Base-by-base conservation (phyloP, 92 coral and sea anemone species). In the Epizoanthus scotinus region DNA sequence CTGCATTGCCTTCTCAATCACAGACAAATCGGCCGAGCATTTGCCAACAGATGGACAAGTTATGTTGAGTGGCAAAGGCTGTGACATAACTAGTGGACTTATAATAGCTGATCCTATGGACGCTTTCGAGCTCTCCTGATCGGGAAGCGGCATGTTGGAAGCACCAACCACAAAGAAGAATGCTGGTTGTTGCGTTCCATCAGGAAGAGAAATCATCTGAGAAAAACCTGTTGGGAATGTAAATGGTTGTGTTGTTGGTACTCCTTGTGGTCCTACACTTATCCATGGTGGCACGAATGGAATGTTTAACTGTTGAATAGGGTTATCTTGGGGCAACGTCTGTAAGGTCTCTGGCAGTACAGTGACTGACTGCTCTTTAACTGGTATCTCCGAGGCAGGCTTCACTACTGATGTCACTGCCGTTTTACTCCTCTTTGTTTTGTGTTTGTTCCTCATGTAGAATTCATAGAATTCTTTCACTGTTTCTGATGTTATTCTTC, bases 1-100 rank as follows among this genome's bases (percentile, higher is more conserved):
- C 62, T 90, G 88, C 97, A 92, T 84, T 31, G 97, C 94, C 73
- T 90, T 92, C 63, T 92, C 97, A 27, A 90, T 85, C 27, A 92
- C 97, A 21, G 83, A 63, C 25, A 63, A 52, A 56, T 79, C 85
- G 2, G 85, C 27, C 8, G 69, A 38, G 50, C 87, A 69, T 14
- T 44, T 77, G 22, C 60, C 73, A 3, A 28, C 84, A 50, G 77
- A 75, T 20, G 91, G 73, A 36, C 18, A 75, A 42, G 86, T 71
- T 24, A 87, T 83, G 55, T 84, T 89, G 42, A 85, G 73, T n/a
- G 86, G 84, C 28, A 89, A 66, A 20, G 94, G 90, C 72, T 87
- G 93, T 3, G 93, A 70, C 53, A 89, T 83, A 63, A 82, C 83
- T 47, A 85, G 24, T 2, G 93, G 93, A 84, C 89, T 91, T 81